These are phyloP conservation scores for Stigmatopora nigra DNA, from an alignment of 2,113 vertebrate species.

Conservation along the genomic window DNA sequence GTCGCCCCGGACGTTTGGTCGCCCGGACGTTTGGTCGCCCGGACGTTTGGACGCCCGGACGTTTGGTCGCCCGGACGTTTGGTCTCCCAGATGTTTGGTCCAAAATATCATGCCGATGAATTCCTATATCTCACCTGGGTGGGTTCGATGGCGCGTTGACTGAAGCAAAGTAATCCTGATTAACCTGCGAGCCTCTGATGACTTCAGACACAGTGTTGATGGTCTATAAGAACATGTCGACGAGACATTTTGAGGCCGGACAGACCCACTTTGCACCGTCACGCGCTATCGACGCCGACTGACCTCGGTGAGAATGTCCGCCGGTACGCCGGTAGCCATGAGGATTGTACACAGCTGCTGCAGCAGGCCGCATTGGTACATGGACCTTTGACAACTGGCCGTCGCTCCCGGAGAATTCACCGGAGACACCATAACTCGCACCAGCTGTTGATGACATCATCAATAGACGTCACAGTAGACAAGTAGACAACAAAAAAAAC, in stretches of 20 bases:
- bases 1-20: too few relatives aligned
- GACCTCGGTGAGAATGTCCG: conserved; percentile 96
- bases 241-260: background rate
- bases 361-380: conserved; percentile 89
- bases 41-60: too few relatives aligned
- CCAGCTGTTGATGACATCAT: conserved; percentile 68
- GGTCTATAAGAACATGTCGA: conserved; percentile 69
- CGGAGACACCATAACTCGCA: conserved; percentile 91
- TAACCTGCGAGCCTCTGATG: conserved; percentile 90
- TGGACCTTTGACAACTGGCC: conserved; percentile 90
- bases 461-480: too few relatives aligned
- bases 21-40: too few relatives aligned
- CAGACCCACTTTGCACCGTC: background rate
- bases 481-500: too few relatives aligned
- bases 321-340: conserved; percentile 94
- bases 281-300: background rate
- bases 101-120: too few relatives aligned
- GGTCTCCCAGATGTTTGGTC: too few relatives aligned
- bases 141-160: conserved; percentile 97
- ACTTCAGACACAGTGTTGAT: conserved; percentile 99
- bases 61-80: too few relatives aligned
- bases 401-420: conserved; percentile 91
- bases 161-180: conserved; percentile 97
- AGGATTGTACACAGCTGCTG: conserved; percentile 95
- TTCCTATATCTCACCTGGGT: conserved; percentile 73